Base-by-base conservation (phyloP, 1,140 invertebrate species). In the Zaprionus ghesquierei region DNA sequence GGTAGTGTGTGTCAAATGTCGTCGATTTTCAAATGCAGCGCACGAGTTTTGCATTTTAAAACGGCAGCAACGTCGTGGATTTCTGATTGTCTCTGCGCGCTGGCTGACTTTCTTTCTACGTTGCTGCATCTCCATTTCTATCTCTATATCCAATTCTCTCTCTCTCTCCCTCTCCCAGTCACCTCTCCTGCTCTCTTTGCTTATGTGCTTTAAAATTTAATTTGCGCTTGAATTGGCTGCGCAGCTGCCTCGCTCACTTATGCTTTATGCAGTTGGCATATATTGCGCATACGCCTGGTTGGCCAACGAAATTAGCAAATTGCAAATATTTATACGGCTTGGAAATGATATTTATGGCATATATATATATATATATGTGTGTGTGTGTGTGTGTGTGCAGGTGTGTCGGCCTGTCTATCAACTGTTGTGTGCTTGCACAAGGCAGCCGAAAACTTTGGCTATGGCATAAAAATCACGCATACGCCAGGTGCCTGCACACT, bases 311-410 rank as follows among this genome's bases (percentile, higher is more conserved):
- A 87, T 87, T 82, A 76, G 71, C 56, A 69, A 56, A 82, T 65
- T 79, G 75, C 79, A 76, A 79, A 87, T 79, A 82, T 86, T 86
- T 78, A 79, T 78, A 68, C 54, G 66, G 54, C 27, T 10, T 59
- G 50, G 50, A 66, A 81, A 72, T 65, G 59, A 87, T 86, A 81
- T 75, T 62, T 54, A 31, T 54, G 38, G 27, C 41, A 46, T 35
- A n/a, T 31, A 31, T 51, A 9, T 20, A 46, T 35, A n/a, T 31
- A 31, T 51, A 9, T 20, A n/a, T 18, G 13, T 31, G 5, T 20
- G 10, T 29, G 29, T 50, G 9, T 12, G 25, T 54, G 22, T 56
- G 27, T 49, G 29, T 23, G 20, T 44, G 10, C 33, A 15, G 27
- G 27, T 18, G 9, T 59, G 13, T 25, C 18, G 3, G 22, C 27